Conservation (phyloP, 2,797 vertebrate species). For the Liasis olivaceus region DNA sequence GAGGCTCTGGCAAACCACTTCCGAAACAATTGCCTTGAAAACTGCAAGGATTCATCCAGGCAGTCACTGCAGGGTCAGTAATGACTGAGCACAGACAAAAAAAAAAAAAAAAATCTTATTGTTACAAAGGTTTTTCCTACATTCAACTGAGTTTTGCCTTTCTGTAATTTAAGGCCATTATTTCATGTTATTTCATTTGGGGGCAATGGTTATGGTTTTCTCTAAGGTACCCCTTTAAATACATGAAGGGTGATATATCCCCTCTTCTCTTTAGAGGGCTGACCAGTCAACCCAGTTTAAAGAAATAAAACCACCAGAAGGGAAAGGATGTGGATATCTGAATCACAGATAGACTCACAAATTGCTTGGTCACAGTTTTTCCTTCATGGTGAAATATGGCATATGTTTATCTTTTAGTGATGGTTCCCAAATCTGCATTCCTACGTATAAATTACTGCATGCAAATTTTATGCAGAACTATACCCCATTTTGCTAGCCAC, state of each 20-base stretch:
- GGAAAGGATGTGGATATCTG: not conserved
- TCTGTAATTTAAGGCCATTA: not conserved
- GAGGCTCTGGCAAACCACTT: no score
- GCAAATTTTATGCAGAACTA: not conserved
- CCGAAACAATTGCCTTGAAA: no score
- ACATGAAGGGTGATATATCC: not conserved
- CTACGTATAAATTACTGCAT: not conserved
- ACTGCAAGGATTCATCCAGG: no score
- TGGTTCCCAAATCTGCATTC: not conserved
- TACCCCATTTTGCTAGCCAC: not conserved
- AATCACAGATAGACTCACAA: not conserved
- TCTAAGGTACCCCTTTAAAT: not conserved
- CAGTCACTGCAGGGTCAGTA: no score
- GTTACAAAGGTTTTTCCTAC: not conserved
- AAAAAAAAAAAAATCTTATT: no score
- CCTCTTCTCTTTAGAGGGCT: not conserved
- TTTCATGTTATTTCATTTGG: not conserved
- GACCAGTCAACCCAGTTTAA: not conserved
- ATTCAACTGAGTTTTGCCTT: not conserved
- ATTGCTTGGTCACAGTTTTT: not conserved
- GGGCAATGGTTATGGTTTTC: not conserved
- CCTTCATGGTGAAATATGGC: not conserved
- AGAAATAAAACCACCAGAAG: not conserved
- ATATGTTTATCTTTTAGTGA: not conserved
- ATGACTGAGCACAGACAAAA: no score